Conservation (phyloP, 2,797 vertebrate species). For the Halcyon smyrnensis region DNA sequence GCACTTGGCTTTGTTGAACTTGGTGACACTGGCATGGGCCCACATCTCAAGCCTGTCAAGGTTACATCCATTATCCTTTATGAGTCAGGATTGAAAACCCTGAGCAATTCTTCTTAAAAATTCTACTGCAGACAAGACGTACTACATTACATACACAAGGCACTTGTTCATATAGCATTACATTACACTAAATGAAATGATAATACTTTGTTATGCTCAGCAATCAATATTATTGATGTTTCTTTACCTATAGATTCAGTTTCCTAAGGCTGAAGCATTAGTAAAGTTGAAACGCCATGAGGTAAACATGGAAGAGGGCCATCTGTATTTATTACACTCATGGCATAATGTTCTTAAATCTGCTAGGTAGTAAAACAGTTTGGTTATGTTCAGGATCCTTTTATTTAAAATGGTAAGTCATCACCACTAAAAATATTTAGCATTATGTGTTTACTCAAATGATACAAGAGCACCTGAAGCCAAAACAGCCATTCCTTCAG, state of each 20-base stretch:
- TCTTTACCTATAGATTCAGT: not conserved
- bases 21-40: too few species aligned
- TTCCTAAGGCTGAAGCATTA: not conserved
- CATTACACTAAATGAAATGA: not conserved
- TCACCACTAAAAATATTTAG: not conserved
- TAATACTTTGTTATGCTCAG: not conserved
- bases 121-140: not conserved
- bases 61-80: not conserved
- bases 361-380: not conserved
- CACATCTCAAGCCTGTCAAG: too few species aligned
- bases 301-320: not conserved
- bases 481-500: not conserved
- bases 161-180: not conserved
- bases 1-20: too few species aligned
- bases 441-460: not conserved
- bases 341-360: not conserved
- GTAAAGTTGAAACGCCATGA: not conserved
- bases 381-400: not conserved
- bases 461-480: not conserved
- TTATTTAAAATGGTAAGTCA: not conserved
- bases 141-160: rapidly evolving
- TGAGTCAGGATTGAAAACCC: not conserved
- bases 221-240: not conserved
- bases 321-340: not conserved
- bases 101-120: not conserved